Evolutionary conservation across 2,888 invertebrate species (phyloP).

Genomic region (Ferrisia virgata): DNA sequence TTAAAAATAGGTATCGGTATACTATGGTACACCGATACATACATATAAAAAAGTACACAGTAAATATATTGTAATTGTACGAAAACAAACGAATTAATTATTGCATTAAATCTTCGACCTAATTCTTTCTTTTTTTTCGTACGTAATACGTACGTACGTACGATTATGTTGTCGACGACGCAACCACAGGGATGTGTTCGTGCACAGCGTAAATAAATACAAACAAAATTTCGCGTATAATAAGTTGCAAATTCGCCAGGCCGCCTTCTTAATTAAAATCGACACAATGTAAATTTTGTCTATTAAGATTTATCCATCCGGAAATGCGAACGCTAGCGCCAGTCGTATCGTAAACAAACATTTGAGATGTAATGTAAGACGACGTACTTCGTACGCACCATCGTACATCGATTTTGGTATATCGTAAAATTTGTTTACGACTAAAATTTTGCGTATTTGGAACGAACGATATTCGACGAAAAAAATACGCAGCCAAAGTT

Average conservation of each 20-base stretch:
- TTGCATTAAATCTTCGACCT: not conserved
- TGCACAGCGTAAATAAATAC: not conserved
- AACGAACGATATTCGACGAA: too few species aligned
- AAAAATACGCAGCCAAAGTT: too few species aligned
- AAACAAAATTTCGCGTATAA: not conserved
- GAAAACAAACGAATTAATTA: constrained; percentile 25
- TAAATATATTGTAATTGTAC: too few species aligned
- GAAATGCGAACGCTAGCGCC: not conserved
- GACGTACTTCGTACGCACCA: too few species aligned
- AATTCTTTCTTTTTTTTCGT: not conserved
- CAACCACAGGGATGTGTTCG: not conserved
- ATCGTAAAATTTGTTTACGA: not conserved
- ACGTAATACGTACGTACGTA: too few species aligned
- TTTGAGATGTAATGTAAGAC: not conserved
- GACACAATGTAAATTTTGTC: not conserved
- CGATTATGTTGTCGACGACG: not conserved
- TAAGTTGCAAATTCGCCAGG: not conserved
- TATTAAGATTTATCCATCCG: not conserved
- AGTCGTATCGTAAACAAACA: not conserved
- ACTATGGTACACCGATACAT: not conserved
- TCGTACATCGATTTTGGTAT: not conserved
- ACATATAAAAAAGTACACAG: too few species aligned
- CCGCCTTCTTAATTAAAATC: not conserved
- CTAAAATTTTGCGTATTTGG: not conserved
- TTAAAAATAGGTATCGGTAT: not conserved